phyloP scores from a whole-genome alignment of 2,888 invertebrate genomes.

The Aricia artaxerxes region DNA sequence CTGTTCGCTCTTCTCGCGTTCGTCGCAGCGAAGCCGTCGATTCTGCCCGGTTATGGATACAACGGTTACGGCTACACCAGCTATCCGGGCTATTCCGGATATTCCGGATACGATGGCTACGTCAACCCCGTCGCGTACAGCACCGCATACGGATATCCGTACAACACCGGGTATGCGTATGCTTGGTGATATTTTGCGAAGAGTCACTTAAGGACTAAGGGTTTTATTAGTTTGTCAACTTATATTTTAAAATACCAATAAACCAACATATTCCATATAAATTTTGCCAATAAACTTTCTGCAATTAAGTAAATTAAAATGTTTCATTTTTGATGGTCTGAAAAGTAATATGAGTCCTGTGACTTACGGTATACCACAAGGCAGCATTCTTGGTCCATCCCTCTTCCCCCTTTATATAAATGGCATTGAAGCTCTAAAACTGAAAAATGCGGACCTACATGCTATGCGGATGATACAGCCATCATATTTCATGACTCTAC shows the following conservation, averaged over 20 bases:
- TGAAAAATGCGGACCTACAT: no score
- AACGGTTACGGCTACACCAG: constrained; percentile 45
- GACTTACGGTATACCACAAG: no score
- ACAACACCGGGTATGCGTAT: constrained; percentile 57
- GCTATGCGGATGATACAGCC: no score
- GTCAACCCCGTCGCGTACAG: background rate
- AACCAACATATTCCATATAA: no score
- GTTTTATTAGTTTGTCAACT: no score
- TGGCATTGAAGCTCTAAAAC: no score
- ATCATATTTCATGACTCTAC: no score
- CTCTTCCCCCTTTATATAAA: no score
- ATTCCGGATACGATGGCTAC: constrained; percentile 61
- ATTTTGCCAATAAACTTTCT: background rate
- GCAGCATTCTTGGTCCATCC: no score
- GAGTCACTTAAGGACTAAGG: no score
- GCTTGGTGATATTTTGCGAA: background rate
- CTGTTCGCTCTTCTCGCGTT: constrained; percentile 6
- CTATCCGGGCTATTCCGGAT: constrained; percentile 55
- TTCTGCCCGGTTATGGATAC: background rate
- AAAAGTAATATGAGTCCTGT: no score
- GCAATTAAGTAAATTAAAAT: background rate
- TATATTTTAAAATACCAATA: no score
- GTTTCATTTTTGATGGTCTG: background rate
- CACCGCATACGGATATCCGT: constrained; percentile 52
- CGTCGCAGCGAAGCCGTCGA: constrained; percentile 11